Conservation (phyloP, 2,797 vertebrate species). For the Chromobotia macracanthus region DNA sequence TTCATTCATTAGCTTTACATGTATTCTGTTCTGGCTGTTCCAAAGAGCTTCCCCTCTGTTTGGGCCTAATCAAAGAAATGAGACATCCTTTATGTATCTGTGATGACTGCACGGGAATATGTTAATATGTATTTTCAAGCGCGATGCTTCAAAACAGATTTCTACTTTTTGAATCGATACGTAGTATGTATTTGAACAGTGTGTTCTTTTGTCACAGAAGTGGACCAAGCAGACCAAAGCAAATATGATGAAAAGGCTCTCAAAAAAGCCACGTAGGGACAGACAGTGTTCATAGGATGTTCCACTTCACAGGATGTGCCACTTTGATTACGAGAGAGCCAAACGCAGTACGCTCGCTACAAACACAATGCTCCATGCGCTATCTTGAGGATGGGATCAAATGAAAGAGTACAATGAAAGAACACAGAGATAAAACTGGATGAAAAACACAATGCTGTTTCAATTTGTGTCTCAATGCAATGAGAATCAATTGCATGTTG, state of each 20-base stretch:
- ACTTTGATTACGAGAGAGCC: conserved; percentile 2
- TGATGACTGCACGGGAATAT: conserved; percentile 34
- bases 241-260: conserved; percentile 22
- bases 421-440: background rate
- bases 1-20: conserved; percentile 54
- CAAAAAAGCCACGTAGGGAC: background rate
- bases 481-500: background rate
- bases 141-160: conserved; percentile 27
- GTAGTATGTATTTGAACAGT: conserved; percentile 1
- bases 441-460: conserved; percentile 4
- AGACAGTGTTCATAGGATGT: background rate
- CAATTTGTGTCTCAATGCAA: background rate
- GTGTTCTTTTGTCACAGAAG: conserved; percentile 2
- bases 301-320: background rate
- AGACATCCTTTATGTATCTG: conserved; percentile 34
- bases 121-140: conserved; percentile 31
- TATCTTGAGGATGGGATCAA: background rate
- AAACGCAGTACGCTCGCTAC: background rate
- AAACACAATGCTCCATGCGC: background rate
- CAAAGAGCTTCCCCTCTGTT: background rate
- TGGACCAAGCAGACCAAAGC: conserved; percentile 16
- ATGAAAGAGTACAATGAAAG: background rate
- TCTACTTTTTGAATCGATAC: conserved; percentile 25
- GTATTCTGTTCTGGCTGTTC: conserved; percentile 51
- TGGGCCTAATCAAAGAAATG: conserved; percentile 46